These are phyloP conservation scores for Trachemys scripta DNA, from an alignment of 2,113 vertebrate genomes.

Conservation along the genomic window DNA sequence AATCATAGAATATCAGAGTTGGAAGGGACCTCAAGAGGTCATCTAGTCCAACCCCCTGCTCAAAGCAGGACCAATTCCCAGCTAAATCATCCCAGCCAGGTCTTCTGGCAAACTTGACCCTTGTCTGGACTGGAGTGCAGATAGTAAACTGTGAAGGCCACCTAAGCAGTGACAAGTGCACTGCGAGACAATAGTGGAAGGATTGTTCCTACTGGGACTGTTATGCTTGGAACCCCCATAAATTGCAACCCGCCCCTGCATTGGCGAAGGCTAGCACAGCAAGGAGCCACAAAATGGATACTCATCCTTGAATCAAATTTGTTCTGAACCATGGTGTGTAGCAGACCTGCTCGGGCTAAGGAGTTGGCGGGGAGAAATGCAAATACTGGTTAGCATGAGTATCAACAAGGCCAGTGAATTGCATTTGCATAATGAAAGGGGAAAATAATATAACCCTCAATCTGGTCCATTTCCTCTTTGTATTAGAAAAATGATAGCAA, in stretches of 20 bases:
- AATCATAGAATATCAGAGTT: too few species aligned
- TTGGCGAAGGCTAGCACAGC: not conserved
- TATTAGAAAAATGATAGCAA: not conserved
- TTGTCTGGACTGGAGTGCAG: rapidly evolving
- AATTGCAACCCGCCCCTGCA: rapidly evolving
- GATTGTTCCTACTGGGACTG: not conserved
- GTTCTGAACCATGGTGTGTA: not conserved
- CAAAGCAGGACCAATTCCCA: too few species aligned
- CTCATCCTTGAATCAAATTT: not conserved
- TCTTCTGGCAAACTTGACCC: not conserved
- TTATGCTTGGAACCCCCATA: not conserved
- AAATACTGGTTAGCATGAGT: not conserved
- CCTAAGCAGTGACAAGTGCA: not conserved
- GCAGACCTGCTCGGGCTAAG: not conserved
- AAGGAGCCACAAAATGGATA: rapidly evolving
- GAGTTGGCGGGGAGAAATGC: not conserved
- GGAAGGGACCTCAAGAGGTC: too few species aligned
- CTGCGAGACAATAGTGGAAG: not conserved
- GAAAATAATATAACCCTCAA: not conserved
- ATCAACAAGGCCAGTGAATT: not conserved
- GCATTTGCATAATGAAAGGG: not conserved
- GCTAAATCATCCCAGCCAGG: too few species aligned
- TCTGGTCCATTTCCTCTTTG: not conserved
- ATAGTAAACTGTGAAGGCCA: not conserved
- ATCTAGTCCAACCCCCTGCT: too few species aligned